Base-by-base conservation (phyloP, 2,888 invertebrate genomes). In the Thalpophila matura region DNA sequence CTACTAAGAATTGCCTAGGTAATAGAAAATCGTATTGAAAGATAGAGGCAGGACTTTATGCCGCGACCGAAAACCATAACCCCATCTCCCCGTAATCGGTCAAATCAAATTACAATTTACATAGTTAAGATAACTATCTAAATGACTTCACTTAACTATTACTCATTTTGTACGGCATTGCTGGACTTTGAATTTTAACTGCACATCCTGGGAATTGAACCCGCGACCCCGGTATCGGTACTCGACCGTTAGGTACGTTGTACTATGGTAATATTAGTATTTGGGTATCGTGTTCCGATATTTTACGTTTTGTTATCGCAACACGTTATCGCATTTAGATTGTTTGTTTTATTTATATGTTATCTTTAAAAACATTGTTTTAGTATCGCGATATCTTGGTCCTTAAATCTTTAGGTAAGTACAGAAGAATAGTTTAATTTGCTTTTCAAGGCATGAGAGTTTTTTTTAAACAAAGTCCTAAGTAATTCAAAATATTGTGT, bases 141-240 rank as follows among this genome's bases (percentile, higher is more conserved):
- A 76, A 77, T 67, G 10, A 60, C 60, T 59, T 55, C 27, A 77
- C 61, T 62, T 50, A 50, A 57, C 60, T 61, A 68, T 65, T 60
- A 77, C 68, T 62, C 66, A 72, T 79, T 68, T 68, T 77, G 35
- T 74, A 61, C 72, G 46, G 43, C 46, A 70, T 70, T 56, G 49
- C 62, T 57, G 67, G 67, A 71, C 60, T 61, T 58, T 43, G 64
- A 56, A 55, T 54, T 77, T 79, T 77, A 72, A 77, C 68, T 73
- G 77, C 77, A 74, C 80, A 81, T 80, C 76, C 70, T 78, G 79
- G 80, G 86, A 82, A 82, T 33, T 85, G 86, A 87, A 86, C 85
- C 75, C 68, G 69, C 81, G 86, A 87, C 86, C 87, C 75, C 77
- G 29, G 68, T 56, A 67, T 64, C 75, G 55, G 37, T 58, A 56